Base-by-base conservation (phyloP, 2,797 vertebrate genomes). In the Myripristis jacobus region DNA sequence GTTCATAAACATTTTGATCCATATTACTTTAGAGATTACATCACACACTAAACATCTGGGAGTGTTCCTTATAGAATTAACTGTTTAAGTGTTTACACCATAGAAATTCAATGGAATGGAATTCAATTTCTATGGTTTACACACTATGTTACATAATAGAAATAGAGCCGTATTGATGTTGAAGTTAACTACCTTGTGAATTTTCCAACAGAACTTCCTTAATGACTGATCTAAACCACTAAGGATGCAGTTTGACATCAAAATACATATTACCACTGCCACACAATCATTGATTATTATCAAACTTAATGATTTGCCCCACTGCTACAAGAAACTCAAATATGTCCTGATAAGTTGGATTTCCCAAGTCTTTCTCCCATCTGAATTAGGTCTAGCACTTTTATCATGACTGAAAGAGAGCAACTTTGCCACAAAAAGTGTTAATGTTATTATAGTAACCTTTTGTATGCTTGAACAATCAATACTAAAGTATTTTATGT, bases 381-480 rank as follows among this genome's bases (percentile, higher is more conserved):
- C 78, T 71, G 9, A 77, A 78, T 74, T 63, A 77, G 41, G 57
- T 80, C 18, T n/a, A 70, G 87, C 87, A 90, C 85, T 91, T 92
- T 80, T 67, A 22, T 75, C 47, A 73, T 77, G 70, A 64, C 53
- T 11, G 52, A 21, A 62, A 43, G 47, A 73, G 61, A 18, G 36
- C 70, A 47, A 59, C 84, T 74, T 51, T 54, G 50, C 56, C 41
- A 58, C 8, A 19, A 2, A 44, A 27, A 41, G 67, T 47, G 27
- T 29, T 29, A 29, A 29, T 29, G 27, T 29, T 29, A 59, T n/a
- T 1, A 34, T 38, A 11, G 41, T 66, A 51, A 80, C 44, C 3
- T 64, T 84, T 81, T 80, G 78, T 75, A 70, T 10, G 82, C 87
- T 91, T 83, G 76, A 92, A 92, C 88, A 92, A 92, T 93, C 90